Evolutionary conservation across 2,797 vertebrate species (phyloP).

Genomic region (Telmatherina bonti): DNA sequence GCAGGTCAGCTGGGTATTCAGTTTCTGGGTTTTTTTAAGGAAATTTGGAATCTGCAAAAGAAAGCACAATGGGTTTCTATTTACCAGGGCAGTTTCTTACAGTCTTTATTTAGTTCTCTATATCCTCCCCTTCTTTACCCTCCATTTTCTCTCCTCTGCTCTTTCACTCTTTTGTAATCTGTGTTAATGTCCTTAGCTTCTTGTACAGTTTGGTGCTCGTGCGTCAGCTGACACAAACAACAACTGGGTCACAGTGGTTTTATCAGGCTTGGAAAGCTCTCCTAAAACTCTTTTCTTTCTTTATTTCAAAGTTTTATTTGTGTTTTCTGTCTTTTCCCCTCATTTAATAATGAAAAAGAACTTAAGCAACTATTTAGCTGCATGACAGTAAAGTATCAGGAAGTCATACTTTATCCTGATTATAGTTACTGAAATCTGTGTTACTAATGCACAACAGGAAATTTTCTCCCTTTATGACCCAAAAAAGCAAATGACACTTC

Average conservation of each 20-base stretch:
- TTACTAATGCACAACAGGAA: constrained; percentile 11
- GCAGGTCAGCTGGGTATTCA: too few relatives aligned
- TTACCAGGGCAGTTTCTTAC: neutral
- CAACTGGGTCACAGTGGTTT: constrained; percentile 72
- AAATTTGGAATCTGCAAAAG: neutral
- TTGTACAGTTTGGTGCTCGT: constrained; percentile 53
- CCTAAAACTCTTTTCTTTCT: neutral
- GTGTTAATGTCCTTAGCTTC: constrained; percentile 64
- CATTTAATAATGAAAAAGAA: constrained; percentile 2
- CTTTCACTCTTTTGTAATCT: constrained; percentile 63
- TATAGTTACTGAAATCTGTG: constrained; percentile 8
- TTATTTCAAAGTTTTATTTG: constrained; percentile 3
- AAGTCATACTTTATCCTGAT: neutral
- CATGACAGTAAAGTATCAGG: neutral
- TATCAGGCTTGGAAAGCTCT: constrained; percentile 33
- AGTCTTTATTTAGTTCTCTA: constrained; percentile 1
- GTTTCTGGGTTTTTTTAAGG: neutral
- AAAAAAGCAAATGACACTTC: constrained; percentile 13
- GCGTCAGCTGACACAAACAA: constrained; percentile 69
- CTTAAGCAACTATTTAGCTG: neutral
- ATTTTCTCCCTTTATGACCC: constrained; percentile 25
- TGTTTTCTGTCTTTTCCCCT: neutral
- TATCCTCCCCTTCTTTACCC: constrained; percentile 27
- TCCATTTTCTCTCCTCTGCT: constrained; percentile 13
- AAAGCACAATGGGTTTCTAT: too few relatives aligned